phyloP scores from a whole-genome alignment of 2,888 invertebrate genomes.

The Apodemia mormo region DNA sequence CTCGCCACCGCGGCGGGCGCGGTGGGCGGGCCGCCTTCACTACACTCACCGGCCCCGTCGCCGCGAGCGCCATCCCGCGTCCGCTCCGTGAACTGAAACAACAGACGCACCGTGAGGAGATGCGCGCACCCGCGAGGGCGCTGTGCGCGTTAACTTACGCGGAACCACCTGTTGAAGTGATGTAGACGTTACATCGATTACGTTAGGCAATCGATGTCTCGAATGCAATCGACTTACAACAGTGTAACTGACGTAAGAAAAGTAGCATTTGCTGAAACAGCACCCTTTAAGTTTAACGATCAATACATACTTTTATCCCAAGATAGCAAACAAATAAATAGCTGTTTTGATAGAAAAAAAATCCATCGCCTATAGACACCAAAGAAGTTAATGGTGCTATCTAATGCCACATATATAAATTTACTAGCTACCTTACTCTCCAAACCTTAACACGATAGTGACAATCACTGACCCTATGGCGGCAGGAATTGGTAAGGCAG shows the following conservation, averaged over 20 bases:
- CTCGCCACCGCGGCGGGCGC: conserved; percentile 49
- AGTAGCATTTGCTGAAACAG: no score
- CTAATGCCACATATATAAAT: no score
- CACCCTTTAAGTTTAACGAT: no score
- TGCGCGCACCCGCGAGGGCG: conserved; percentile 27
- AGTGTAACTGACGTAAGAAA: background rate
- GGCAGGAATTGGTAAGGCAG: no score
- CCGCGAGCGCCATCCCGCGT: conserved; percentile 69
- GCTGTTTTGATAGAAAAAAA: no score
- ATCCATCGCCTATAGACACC: no score
- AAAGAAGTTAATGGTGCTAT: no score
- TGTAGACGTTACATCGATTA: background rate
- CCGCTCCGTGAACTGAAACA: conserved; percentile 76
- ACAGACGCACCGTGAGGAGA: conserved; percentile 24
- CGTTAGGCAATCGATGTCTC: background rate
- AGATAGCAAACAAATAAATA: no score
- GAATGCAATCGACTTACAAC: background rate
- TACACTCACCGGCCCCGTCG: conserved; percentile 68
- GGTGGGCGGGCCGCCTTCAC: conserved; percentile 32
- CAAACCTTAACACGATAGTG: no score
- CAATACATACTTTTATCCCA: no score
- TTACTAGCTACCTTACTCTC: no score
- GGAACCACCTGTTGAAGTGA: conserved; percentile 43
- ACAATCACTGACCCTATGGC: no score
- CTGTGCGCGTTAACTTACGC: background rate